Evolutionary conservation across 2,888 invertebrate genomes (phyloP).

Genomic region (Lumbricus terrestris): DNA sequence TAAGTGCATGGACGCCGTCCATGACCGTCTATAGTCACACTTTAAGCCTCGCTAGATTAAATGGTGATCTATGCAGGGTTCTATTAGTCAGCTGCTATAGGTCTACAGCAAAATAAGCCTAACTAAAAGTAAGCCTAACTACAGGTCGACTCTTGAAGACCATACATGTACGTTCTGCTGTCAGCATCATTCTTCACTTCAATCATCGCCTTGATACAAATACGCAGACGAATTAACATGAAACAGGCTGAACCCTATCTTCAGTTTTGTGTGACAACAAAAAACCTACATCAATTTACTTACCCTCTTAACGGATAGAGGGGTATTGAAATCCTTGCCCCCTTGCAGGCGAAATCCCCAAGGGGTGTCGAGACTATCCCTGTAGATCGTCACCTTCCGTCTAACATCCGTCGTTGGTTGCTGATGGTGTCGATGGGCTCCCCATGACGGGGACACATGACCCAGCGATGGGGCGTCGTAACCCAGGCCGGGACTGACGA

Average conservation of each 20-base stretch:
- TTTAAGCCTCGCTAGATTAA: no score
- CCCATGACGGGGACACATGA: background rate
- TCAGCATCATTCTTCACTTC: no score
- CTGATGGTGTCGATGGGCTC: background rate
- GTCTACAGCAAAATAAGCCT: no score
- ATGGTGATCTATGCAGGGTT: no score
- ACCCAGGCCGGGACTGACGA: background rate
- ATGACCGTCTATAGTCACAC: no score
- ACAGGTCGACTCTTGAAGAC: background rate
- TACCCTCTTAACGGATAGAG: slow-evolving; percentile 24
- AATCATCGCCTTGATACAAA: no score
- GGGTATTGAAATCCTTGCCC: slow-evolving; percentile 13
- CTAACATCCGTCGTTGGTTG: background rate
- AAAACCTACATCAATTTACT: background rate
- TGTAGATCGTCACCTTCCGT: slow-evolving; percentile 14
- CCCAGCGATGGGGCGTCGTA: background rate
- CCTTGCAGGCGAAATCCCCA: slow-evolving; percentile 28
- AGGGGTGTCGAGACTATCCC: slow-evolving; percentile 21
- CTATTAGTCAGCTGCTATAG: no score
- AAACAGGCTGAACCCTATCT: background rate
- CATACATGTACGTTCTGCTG: no score
- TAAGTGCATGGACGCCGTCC: no score
- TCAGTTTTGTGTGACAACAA: background rate
- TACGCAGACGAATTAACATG: background rate
- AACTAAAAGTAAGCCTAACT: no score